Evolutionary conservation across 2,888 invertebrate species (phyloP).

Genomic region (Mesorhabditis sp.): DNA sequence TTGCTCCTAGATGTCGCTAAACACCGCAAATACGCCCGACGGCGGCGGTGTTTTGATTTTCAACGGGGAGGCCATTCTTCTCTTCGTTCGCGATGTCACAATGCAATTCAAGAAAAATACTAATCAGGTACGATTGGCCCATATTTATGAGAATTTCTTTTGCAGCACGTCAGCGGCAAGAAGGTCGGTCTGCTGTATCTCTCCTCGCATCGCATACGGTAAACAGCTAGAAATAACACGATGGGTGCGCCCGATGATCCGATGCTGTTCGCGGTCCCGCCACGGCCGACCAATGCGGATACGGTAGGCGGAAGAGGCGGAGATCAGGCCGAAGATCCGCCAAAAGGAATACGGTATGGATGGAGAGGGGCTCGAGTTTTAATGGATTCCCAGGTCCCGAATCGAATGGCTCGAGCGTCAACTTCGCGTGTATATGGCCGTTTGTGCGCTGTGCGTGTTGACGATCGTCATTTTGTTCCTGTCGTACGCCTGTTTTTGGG

Average conservation of each 20-base stretch:
- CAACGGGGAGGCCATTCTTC: slow-evolving; percentile 71
- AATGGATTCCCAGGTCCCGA: slow-evolving; percentile 26
- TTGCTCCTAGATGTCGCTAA: slow-evolving; percentile 76
- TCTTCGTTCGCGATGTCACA: slow-evolving; percentile 29
- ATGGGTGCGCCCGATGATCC: slow-evolving; percentile 12
- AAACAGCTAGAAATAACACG: neutral
- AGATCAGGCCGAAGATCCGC: slow-evolving; percentile 9
- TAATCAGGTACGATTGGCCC: slow-evolving; percentile 71
- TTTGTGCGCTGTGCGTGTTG: slow-evolving; percentile 45
- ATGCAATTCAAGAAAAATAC: slow-evolving; percentile 29
- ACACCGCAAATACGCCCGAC: slow-evolving; percentile 84
- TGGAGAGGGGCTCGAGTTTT: slow-evolving; percentile 15
- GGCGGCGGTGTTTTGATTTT: slow-evolving; percentile 90
- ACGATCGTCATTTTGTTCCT: slow-evolving; percentile 44
- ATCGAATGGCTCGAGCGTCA: slow-evolving; percentile 54
- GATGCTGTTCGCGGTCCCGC: slow-evolving; percentile 3
- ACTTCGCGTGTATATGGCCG: slow-evolving; percentile 42
- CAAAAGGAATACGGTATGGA: neutral
- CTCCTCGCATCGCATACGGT: slow-evolving; percentile 75
- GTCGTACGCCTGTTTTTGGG: slow-evolving; percentile 47
- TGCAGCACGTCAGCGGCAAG: slow-evolving; percentile 35
- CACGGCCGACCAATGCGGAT: neutral
- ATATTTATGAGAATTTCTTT: neutral
- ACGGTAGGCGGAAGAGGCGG: neutral
- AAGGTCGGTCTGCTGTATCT: slow-evolving; percentile 79